Evolutionary conservation across 2,888 invertebrate species (phyloP).

Genomic region (Ichneumoninae sp.): DNA sequence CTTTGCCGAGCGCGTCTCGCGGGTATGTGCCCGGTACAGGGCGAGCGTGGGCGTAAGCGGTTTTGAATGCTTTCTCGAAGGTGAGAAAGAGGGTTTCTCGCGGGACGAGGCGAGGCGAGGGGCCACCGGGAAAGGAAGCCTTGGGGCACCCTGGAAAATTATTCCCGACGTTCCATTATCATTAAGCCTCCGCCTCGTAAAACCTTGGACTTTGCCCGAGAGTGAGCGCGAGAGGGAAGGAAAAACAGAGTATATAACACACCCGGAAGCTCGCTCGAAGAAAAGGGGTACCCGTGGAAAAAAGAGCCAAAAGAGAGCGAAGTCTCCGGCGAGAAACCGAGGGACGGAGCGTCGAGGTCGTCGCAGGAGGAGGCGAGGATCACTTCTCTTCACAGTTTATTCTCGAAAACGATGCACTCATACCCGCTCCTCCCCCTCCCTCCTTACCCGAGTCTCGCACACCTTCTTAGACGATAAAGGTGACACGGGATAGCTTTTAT

Average conservation of each 20-base stretch:
- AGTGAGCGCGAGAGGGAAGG: slow-evolving; percentile 20
- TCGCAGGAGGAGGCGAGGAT: slow-evolving; percentile 32
- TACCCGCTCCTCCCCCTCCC: not conserved
- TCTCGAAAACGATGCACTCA: slow-evolving; percentile 50
- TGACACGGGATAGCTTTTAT: slow-evolving; percentile 50
- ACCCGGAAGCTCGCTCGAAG: slow-evolving; percentile 30
- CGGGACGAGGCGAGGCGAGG: slow-evolving; percentile 19
- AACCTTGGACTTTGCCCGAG: slow-evolving; percentile 56
- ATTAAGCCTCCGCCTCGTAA: slow-evolving; percentile 69
- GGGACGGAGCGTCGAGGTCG: slow-evolving; percentile 36
- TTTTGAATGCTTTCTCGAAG: slow-evolving; percentile 50
- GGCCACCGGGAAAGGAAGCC: slow-evolving; percentile 11
- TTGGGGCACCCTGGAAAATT: slow-evolving; percentile 67
- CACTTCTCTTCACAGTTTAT: slow-evolving; percentile 49
- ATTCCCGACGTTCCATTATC: slow-evolving; percentile 74
- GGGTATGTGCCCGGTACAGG: slow-evolving; percentile 12
- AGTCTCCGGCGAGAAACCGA: not conserved
- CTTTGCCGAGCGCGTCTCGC: slow-evolving; percentile 3
- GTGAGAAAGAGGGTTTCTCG: slow-evolving; percentile 34
- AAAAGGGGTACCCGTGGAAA: slow-evolving; percentile 1
- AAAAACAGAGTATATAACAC: slow-evolving; percentile 24
- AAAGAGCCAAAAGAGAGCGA: slow-evolving; percentile 26
- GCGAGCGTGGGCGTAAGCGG: slow-evolving; percentile 16
- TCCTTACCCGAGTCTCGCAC: not conserved
- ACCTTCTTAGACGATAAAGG: slow-evolving; percentile 43